Conservation (phyloP, 2,113 vertebrate genomes). For the Mystacornis crossleyi region DNA sequence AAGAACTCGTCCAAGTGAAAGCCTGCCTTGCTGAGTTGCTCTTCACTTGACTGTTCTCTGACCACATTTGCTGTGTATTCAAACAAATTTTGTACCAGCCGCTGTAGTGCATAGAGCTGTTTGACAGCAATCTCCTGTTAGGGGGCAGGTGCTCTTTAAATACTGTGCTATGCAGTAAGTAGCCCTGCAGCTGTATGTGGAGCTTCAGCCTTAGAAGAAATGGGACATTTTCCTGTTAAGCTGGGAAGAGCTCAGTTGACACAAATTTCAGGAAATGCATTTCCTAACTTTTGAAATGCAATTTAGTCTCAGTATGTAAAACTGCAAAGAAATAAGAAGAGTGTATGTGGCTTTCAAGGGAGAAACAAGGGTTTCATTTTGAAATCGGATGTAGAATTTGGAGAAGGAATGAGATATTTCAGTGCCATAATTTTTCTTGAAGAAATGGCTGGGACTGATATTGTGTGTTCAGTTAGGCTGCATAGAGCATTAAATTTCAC, state of each 20-base stretch:
- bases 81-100: neutral
- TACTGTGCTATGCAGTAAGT: neutral
- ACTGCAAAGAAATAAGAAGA: neutral
- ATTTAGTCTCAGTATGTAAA: neutral
- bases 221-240: neutral
- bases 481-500: neutral
- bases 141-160: neutral
- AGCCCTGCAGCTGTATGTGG: neutral
- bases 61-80: accelerated
- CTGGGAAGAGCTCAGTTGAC: neutral
- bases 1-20: neutral
- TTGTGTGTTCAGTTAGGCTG: neutral
- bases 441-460: neutral
- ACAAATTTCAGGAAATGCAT: neutral
- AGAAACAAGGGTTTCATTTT: neutral
- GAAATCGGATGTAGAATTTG: neutral
- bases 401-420: neutral
- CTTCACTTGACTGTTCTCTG: neutral
- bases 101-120: neutral
- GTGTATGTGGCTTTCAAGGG: neutral
- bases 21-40: neutral
- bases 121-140: neutral
- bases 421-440: neutral
- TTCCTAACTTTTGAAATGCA: neutral
- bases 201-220: neutral